Evolutionary conservation across 2,113 vertebrate genomes (phyloP).

Genomic region (Lucifuga dentata): DNA sequence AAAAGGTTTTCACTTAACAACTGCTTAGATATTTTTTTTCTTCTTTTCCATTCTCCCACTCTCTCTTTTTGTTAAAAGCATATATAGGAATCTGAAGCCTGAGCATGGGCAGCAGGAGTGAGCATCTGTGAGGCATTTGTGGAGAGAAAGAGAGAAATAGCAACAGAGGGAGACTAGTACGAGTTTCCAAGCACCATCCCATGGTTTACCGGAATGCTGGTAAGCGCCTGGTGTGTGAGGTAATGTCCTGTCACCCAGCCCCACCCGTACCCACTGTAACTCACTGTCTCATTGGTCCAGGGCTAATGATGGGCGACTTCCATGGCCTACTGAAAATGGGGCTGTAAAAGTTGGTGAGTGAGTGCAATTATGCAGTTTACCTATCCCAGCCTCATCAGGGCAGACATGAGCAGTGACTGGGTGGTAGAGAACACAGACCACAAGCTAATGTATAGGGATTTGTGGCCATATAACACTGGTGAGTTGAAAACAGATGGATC

Average conservation of each 20-base stretch:
- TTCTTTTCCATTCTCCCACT: constrained; percentile 14
- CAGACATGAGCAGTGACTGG: constrained; percentile 53
- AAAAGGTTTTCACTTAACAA: constrained; percentile 50
- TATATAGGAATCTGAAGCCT: constrained; percentile 21
- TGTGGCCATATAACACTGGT: constrained; percentile 30
- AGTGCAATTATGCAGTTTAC: constrained; percentile 66
- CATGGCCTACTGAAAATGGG: constrained; percentile 52
- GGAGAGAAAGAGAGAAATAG: constrained; percentile 57
- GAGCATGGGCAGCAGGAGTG: constrained; percentile 38
- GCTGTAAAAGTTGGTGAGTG: constrained; percentile 62
- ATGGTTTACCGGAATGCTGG: constrained; percentile 78
- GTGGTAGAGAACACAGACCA: constrained; percentile 52
- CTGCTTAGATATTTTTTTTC: constrained; percentile 26
- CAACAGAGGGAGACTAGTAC: constrained; percentile 67
- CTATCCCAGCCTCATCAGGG: constrained; percentile 54
- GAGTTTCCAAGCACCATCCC: constrained; percentile 74
- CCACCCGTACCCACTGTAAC: constrained; percentile 67
- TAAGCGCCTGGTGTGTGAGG: constrained; percentile 77
- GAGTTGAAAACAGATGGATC: constrained; percentile 65
- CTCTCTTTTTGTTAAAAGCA: not conserved
- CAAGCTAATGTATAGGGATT: constrained; percentile 57
- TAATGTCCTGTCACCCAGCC: constrained; percentile 78
- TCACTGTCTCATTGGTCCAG: constrained; percentile 58
- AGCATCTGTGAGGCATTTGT: constrained; percentile 83
- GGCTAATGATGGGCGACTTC: constrained; percentile 60